Percentiles rank a stretch among this genome's conserved stretches.
These are phyloP conservation scores for Tridacna crocea DNA, from an alignment of 2,888 invertebrate species.

Conservation along the genomic window DNA sequence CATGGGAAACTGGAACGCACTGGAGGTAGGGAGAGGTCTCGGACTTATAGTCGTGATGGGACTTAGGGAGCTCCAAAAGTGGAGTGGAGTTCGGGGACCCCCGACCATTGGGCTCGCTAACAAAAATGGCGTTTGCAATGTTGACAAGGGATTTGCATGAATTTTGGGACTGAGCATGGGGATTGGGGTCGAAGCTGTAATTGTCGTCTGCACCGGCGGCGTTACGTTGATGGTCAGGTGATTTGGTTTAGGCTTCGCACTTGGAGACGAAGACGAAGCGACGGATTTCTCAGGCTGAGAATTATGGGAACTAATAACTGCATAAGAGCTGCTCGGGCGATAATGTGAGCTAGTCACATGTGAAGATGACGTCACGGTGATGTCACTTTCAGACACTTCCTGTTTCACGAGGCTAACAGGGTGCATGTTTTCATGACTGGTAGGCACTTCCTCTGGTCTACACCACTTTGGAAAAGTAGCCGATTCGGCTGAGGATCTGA, in stretches of 20 bases:
- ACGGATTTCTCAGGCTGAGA: neutral
- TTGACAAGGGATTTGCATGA: conserved; percentile 61
- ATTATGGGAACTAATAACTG: neutral
- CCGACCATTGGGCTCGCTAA: conserved; percentile 76
- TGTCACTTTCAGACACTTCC: neutral
- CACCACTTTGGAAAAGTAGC: conserved; percentile 58
- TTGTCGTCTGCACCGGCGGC: conserved; percentile 59
- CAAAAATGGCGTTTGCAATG: conserved; percentile 76
- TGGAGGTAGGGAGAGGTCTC: conserved; percentile 43
- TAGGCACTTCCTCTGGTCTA: conserved; percentile 17
- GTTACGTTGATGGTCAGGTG: conserved; percentile 70
- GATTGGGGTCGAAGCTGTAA: conserved; percentile 64
- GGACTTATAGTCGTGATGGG: conserved; percentile 77
- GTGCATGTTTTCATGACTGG: conserved; percentile 22
- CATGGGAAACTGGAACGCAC: conserved; percentile 79
- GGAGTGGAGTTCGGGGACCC: conserved; percentile 77
- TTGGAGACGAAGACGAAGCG: neutral
- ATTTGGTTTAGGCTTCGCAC: conserved; percentile 73
- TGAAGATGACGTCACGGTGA: neutral
- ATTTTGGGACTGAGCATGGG: conserved; percentile 76
- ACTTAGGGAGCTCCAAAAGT: conserved; percentile 84
- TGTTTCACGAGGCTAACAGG: conserved; percentile 23
- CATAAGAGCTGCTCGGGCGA: conserved; percentile 1
- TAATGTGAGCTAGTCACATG: conserved; percentile 8
- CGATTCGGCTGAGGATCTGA: conserved; percentile 71